These are phyloP conservation scores for Calyptomena viridis DNA, from an alignment of 2,113 vertebrate genomes.

Conservation along the genomic window DNA sequence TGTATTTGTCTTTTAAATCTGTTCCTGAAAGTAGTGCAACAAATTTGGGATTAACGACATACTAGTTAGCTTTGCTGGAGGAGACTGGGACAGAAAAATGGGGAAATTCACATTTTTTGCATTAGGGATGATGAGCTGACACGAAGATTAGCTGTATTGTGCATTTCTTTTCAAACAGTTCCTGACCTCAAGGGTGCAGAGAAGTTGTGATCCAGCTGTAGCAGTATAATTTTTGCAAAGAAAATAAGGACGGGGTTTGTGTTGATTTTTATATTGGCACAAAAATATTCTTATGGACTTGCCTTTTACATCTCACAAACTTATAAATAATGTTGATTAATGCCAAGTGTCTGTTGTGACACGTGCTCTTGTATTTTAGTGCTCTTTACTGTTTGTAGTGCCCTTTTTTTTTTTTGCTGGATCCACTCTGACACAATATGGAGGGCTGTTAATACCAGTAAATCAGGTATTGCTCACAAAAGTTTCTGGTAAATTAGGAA, in stretches of 20 bases:
- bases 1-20: constrained; percentile 28
- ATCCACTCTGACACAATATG: neutral
- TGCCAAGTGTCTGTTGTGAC: neutral
- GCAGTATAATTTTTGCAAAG: constrained; percentile 24
- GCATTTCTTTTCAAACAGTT: neutral
- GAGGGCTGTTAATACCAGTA: neutral
- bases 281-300: neutral
- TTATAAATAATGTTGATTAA: constrained; percentile 5
- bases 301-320: neutral
- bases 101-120: neutral
- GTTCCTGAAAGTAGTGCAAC: constrained; percentile 28
- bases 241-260: neutral
- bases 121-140: neutral
- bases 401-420: neutral
- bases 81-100: neutral
- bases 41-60: constrained; percentile 10
- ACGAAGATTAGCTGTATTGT: neutral
- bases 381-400: neutral
- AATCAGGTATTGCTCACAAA: fast-evolving
- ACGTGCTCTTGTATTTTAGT: neutral
- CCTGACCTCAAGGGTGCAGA: neutral
- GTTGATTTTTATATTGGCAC: neutral
- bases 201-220: constrained; percentile 40
- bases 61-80: neutral
- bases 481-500: neutral